These are phyloP conservation scores for Mellivora capensis DNA, from an alignment of 2,113 vertebrate genomes.

Conservation along the genomic window DNA sequence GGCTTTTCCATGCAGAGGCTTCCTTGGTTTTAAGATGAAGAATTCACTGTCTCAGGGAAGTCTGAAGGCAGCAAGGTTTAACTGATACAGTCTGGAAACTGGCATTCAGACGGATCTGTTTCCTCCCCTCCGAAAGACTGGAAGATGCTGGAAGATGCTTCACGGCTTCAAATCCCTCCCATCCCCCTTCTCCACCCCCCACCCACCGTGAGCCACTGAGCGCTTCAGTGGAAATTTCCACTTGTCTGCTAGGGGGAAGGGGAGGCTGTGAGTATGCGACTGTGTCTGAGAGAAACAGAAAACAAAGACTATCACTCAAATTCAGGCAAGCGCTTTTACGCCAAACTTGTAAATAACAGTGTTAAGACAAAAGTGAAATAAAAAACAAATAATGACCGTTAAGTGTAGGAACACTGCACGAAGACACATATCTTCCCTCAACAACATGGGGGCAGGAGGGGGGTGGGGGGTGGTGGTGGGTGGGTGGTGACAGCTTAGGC, in stretches of 20 bases:
- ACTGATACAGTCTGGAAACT: background rate
- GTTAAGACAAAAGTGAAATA: background rate
- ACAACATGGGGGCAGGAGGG: background rate
- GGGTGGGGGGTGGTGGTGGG: background rate
- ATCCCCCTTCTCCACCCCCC: slow-evolving; percentile 10
- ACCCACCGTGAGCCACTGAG: slow-evolving; percentile 75
- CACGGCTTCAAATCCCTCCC: slow-evolving; percentile 70
- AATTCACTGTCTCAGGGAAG: background rate
- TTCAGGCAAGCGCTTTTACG: slow-evolving; percentile 54
- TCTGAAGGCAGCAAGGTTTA: background rate
- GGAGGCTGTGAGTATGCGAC: slow-evolving; percentile 46
- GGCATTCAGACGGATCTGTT: background rate
- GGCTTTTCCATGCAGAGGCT: background rate
- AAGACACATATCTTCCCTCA: background rate
- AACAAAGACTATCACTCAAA: slow-evolving; percentile 52
- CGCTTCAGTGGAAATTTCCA: slow-evolving; percentile 86
- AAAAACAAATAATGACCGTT: background rate
- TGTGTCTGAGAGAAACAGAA: slow-evolving; percentile 41
- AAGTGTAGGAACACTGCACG: background rate
- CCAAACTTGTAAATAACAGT: slow-evolving; percentile 6
- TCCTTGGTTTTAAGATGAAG: background rate
- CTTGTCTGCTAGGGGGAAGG: slow-evolving; percentile 70
- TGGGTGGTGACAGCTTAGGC: background rate
- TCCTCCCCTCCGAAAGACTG: slow-evolving; percentile 45
- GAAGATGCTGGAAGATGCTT: slow-evolving; percentile 71